Conservation (phyloP, 2,888 invertebrate genomes). For the Heliconius erato region DNA sequence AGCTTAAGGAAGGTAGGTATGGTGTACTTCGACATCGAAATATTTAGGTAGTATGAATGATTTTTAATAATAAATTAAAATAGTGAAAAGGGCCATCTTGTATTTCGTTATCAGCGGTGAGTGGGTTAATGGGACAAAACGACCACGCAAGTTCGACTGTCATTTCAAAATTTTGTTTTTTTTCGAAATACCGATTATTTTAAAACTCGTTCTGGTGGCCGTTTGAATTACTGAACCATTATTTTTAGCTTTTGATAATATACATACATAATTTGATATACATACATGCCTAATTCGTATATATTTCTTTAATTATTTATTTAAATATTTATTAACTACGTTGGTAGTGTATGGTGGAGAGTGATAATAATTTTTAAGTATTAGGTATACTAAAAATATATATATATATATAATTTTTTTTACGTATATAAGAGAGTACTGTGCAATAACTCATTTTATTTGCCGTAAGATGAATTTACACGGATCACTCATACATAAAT, state of each 20-base stretch:
- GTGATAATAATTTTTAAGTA: too few relatives aligned
- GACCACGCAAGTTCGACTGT: background rate
- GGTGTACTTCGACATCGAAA: background rate
- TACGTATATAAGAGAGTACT: too few relatives aligned
- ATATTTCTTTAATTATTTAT: too few relatives aligned
- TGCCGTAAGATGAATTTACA: too few relatives aligned
- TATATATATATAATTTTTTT: too few relatives aligned
- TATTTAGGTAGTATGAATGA: background rate
- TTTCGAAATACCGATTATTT: slow-evolving; percentile 7
- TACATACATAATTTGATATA: background rate
- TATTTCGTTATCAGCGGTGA: background rate
- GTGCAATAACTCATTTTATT: too few relatives aligned
- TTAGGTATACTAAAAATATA: too few relatives aligned
- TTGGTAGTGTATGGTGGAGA: too few relatives aligned
- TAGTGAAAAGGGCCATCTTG: background rate
- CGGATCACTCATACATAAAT: too few relatives aligned
- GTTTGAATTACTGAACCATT: background rate
- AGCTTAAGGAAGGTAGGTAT: too few relatives aligned
- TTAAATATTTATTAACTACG: too few relatives aligned
- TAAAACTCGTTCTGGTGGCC: background rate
- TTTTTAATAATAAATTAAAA: background rate
- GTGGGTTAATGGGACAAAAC: background rate
- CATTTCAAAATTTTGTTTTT: background rate
- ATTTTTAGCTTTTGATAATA: background rate
- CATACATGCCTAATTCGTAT: too few relatives aligned